Base-by-base conservation (phyloP, 2,888 invertebrate species). In the Drosophila niveifrons region DNA sequence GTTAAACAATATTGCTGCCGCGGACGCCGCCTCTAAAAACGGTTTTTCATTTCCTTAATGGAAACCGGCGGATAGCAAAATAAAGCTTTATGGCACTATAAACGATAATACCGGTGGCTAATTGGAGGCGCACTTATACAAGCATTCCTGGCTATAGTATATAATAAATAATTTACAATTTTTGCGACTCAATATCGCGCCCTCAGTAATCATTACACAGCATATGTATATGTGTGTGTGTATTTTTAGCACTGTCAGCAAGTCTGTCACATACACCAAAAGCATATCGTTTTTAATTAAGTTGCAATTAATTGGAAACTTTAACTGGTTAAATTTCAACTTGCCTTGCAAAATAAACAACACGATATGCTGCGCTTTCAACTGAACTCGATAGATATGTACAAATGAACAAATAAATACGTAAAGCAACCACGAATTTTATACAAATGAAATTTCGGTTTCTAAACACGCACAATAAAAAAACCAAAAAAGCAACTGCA, bases 401-500 rank as follows among this genome's bases (percentile, higher is more conserved):
- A 18, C 10, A 72, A 23, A 15, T 58, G 56, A n/a, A 72, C 47
- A 34, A 17, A 47, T 15, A 23, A 28, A 58, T 46, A 57, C 6
- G 23, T 23, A 6, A 23, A 23, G 39, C 29, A 53, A 75, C 23
- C 64, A 69, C 75, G 44, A 61, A 74, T 41, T 23, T 23, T 39
- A 57, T 52, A 29, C n/a, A 64, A 61, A 65, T 51, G n/a, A 58
- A 58, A 50, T 59, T 63, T 56, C 29, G 52, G 41, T 79, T 69
- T 66, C 75, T 52, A 82, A 78, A 56, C 87, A 82, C 87, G 78
- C 85, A 80, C 77, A 48, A 23, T 23, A 23, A 66, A 51, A 69
- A 57, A 59, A 69, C 53, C 36, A 36, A 28, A 41, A 56, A 63
- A 48, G 59, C 69, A 89, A 86, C 90, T 83, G 88, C 73, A 90